A percentile compares a stretch with the other conserved stretches of the same genome.
Evolutionary conservation across 2,113 vertebrate species (phyloP).

Genomic region (Sinocyclocheilus anshuiensis): DNA sequence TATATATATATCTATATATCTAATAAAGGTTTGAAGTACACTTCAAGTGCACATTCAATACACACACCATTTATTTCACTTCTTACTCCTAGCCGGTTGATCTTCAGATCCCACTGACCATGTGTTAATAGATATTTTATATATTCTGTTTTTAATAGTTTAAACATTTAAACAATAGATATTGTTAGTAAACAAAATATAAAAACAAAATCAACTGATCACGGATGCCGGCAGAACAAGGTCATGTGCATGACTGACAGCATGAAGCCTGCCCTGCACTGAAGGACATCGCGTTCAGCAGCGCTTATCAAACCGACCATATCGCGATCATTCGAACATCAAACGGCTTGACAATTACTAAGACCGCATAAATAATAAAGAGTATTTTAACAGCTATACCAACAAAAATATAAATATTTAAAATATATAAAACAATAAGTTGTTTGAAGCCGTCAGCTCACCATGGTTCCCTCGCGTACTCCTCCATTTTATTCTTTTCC

Average conservation of each 20-base stretch:
- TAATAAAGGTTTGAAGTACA: too few relatives aligned
- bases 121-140: neutral
- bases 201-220: neutral
- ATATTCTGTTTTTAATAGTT: neutral
- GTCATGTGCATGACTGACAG: constrained; percentile 31
- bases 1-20: too few relatives aligned
- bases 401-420: neutral
- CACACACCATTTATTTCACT: neutral
- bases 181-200: neutral
- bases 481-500: constrained; percentile 88
- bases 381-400: neutral
- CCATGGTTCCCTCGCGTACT: constrained; percentile 93
- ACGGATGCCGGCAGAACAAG: constrained; percentile 27
- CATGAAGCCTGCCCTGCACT: constrained; percentile 11
- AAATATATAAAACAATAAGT: neutral
- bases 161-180: neutral
- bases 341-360: neutral
- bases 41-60: too few relatives aligned
- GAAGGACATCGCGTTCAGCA: constrained; percentile 15
- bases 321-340: neutral
- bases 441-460: constrained; percentile 66
- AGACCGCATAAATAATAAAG: neutral
- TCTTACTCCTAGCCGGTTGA: neutral
- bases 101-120: neutral
- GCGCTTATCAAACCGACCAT: neutral